A percentile compares a stretch with the other conserved stretches of the same genome.
Conservation (phyloP, 2,797 vertebrate genomes). For the Sciurus carolinensis region DNA sequence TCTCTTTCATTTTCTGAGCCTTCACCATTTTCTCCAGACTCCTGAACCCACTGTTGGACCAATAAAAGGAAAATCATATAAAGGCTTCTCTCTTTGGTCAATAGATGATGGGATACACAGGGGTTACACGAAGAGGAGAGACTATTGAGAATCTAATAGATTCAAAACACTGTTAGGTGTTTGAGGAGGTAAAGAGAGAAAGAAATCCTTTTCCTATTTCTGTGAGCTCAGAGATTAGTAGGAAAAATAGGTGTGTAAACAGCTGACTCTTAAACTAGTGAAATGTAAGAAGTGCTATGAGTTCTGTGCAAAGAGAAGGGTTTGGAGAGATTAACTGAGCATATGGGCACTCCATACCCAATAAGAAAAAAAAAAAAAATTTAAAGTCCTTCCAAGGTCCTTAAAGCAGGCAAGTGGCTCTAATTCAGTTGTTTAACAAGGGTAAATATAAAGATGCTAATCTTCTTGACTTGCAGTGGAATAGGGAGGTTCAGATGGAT, state of each 20-base stretch:
- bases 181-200: slow-evolving; percentile 30
- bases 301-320: slow-evolving; percentile 47
- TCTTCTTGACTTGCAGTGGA: slow-evolving; percentile 43
- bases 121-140: neutral
- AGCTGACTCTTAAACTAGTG: slow-evolving; percentile 27
- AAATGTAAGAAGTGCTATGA: slow-evolving; percentile 36
- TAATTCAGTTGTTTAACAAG: slow-evolving; percentile 74
- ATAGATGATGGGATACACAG: neutral
- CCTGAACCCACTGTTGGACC: neutral
- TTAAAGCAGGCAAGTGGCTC: slow-evolving; percentile 69
- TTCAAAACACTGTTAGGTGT: slow-evolving; percentile 1
- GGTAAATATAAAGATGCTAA: slow-evolving; percentile 67
- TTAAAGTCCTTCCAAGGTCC: slow-evolving; percentile 51
- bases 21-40: slow-evolving; percentile 10
- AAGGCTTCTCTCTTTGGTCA: slow-evolving; percentile 51
- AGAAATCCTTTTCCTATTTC: slow-evolving; percentile 19
- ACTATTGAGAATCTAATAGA: slow-evolving; percentile 16
- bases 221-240: neutral
- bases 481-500: slow-evolving; percentile 24
- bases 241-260: slow-evolving; percentile 56
- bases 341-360: slow-evolving; percentile 59
- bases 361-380: neutral
- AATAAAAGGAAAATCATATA: neutral
- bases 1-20: slow-evolving; percentile 17
- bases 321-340: slow-evolving; percentile 70